A percentile compares a stretch with the other conserved stretches of the same genome.
These are phyloP conservation scores for Ctenomys sociabilis DNA, from an alignment of 2,113 vertebrate species.

Conservation along the genomic window DNA sequence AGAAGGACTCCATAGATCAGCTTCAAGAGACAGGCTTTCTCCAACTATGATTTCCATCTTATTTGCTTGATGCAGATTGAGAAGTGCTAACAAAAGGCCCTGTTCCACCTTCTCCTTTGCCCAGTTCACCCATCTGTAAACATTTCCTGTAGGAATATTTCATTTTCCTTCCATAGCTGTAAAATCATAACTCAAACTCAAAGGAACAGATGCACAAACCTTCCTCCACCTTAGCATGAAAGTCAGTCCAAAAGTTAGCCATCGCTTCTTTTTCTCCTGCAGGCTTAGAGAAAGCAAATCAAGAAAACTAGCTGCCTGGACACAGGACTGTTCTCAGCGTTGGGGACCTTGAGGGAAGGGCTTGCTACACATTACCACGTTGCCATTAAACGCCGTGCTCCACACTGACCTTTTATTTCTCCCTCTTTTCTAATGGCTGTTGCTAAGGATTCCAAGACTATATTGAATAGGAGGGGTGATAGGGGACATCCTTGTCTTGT, in stretches of 20 bases:
- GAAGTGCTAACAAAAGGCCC: neutral
- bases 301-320: neutral
- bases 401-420: accelerated
- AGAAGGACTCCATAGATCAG: neutral
- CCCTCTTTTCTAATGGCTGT: no score
- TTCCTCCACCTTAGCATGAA: neutral
- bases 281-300: slow-evolving; percentile 22
- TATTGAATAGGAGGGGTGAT: no score
- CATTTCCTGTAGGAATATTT: neutral
- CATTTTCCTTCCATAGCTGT: neutral
- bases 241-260: neutral
- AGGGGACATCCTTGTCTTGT: no score
- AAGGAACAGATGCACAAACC: neutral
- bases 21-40: neutral
- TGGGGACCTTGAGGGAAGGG: neutral
- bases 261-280: neutral
- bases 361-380: neutral
- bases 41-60: neutral
- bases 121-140: neutral
- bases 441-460: no score
- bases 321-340: neutral
- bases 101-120: neutral
- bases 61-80: neutral
- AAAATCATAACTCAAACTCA: neutral
- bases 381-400: neutral